Evolutionary conservation across 2,888 invertebrate genomes (phyloP).

Genomic region (Ephialtes manifestator): DNA sequence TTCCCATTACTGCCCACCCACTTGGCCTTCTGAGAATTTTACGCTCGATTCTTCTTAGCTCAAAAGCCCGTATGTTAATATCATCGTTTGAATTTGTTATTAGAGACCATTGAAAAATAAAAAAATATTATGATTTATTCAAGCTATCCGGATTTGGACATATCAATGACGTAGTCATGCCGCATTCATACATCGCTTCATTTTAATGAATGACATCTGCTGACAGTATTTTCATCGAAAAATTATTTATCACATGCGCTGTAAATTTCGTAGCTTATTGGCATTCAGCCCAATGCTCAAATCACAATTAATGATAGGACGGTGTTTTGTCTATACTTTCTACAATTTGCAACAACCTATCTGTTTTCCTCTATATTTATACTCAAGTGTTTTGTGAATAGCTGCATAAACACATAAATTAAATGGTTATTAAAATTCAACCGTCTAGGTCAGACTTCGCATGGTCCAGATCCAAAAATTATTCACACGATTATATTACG

Average conservation of each 20-base stretch:
- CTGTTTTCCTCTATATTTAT: background rate
- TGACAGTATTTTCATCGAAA: background rate
- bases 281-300: background rate
- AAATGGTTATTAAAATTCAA: background rate
- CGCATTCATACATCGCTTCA: background rate
- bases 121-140: background rate
- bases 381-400: background rate
- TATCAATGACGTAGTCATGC: background rate
- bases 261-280: background rate
- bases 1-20: conserved; percentile 2
- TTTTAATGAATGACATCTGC: background rate
- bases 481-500: background rate
- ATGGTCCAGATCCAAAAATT: background rate
- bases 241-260: background rate
- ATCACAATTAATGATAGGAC: background rate
- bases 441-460: no score
- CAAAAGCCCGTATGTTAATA: background rate
- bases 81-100: background rate
- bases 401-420: background rate
- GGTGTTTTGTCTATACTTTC: background rate
- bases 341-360: background rate
- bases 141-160: background rate
- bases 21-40: background rate
- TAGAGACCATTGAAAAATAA: background rate
- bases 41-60: background rate